Evolutionary conservation across 2,797 vertebrate genomes (phyloP), one percentile per base, ranked within the genome.

Genomic region (Otolemur crassicaudatus): DNA sequence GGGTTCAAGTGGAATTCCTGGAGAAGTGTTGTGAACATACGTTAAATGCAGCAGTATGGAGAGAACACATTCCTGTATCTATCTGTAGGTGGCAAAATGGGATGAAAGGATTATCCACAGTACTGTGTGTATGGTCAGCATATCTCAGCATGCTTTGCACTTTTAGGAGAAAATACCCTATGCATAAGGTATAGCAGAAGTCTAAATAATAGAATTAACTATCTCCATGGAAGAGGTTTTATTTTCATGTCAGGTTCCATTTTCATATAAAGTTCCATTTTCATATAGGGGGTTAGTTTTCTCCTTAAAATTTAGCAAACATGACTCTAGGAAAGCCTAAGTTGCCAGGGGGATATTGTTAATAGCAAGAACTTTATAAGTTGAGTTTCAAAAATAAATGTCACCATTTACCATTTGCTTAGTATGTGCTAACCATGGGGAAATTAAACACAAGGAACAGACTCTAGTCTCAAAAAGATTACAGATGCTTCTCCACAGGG

Each of bases 1-100:
- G 53, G 23, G 14, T 90, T 86, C 22, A 60, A 92, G n/a, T 75
- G 43, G 65, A 84, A 92, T 61, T 75, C n/a, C 85, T 96, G 43
- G 40, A 93, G 4, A 61, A 46, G 84, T 23, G 3, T 75, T 93
- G 56, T 82, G n/a, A 65, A 93, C 7, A 65, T 77, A 83, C 14
- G 46, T 89, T 77, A 34, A 82, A 69, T 20, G 46, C 34, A 77
- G 40, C 6, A 85, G 16, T 92, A n/a, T 43, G 5, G 5, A 79
- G 43, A 79, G 43, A 73, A 73, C 70, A 20, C 37, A 61, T 22
- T 37, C 4, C 22, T 4, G 12, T 70, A 43, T 31, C 3, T 72
- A 77, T 46, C 69, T 61, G 37, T 43, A 0, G 0, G 60, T 43
- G 19, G 37, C 27, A 65, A 79, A 67, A 73, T 85, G 25, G n/a